Base-by-base conservation (phyloP, 2,888 invertebrate species). In the Parthenolecanium corni region DNA sequence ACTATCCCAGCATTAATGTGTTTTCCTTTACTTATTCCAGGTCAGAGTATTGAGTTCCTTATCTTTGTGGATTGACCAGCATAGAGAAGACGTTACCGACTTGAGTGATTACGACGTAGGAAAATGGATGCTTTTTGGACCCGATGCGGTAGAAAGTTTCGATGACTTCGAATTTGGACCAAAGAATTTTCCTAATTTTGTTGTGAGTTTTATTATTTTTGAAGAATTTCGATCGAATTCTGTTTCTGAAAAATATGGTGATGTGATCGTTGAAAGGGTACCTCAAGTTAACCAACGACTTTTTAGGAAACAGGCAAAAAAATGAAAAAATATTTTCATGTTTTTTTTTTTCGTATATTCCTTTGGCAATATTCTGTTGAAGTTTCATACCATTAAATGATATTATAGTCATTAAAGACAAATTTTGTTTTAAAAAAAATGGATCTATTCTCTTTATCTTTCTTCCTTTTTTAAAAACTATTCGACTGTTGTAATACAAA, bases 141-240 rank as follows among this genome's bases (percentile, higher is more conserved):
- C 47, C 2, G 36, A 66, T 6, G 66, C 67, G 24, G 65, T 68
- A 24, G 66, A 67, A n/a, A 65, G 65, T 62, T 66, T 69, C 16
- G 58, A 65, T 6, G 62, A 64, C 14, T 54, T 31, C 36, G 65
- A 57, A 40, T 62, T 67, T 6, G 68, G 67, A 3, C 54, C 36
- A 12, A n/a, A 25, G 3, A 49, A 56, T 6, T 68, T 67, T 31
- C 49, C 49, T 25, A 5, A 40, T 5, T 68, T 68, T 49, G 66
- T 62, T 64, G 68, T 68, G 44, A 52, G 64, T 57, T 42, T 49
- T 14, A 44, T 44, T 38, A 9, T 38, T 12, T 44, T 5, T 44
- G 5, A 16, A n/a, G 23, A 46, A 16, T 46, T 46, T 11, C 6
- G 46, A 16, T 46, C 6, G 6, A 9, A n/a, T 16, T 46, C 38